Evolutionary conservation across 2,797 vertebrate genomes (phyloP), one percentile per base, ranked within the genome.

Genomic region (Onychomys torridus): DNA sequence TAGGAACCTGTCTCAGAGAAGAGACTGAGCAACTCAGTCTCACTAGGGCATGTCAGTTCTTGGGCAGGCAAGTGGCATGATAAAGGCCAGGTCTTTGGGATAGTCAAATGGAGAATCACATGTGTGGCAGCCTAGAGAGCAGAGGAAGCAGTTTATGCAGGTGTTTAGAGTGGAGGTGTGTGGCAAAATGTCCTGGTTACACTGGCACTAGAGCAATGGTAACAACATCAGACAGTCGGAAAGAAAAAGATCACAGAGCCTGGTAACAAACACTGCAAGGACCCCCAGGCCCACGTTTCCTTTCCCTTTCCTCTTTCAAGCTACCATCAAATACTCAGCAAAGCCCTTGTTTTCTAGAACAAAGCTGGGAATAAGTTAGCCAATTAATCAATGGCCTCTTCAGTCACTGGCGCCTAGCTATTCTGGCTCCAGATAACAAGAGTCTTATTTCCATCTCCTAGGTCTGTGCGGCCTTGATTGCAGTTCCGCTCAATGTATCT

Each of bases 341-440:
- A 57, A 91, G 16, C n/a, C 63, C 67, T 83, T 87, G 49, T 65
- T 86, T 93, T 59, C 81, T 84, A 78, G 95, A 87, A 93, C 69
- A 92, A 92, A 96, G 63, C 79, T 86, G 83, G 46, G 49, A 92
- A 46, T 95, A 94, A 93, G 46, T 61, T 76, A 78, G 89, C 57
- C 13, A 77, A n/a, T 71, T 61, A 83, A 67, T 81, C 76, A 83
- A 67, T 40, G 16, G 73, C 77, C 71, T 77, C 17, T 76, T 57
- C 21, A 57, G 84, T 95, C 55, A 34, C 19, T 1, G 9, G 59
- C 49, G 69, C 59, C 76, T 69, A 79, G 12, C 25, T 93, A 46
- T 71, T 84, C 81, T 75, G 73, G 63, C 67, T 81, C n/a, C 34
- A n/a, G 65, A 87, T 8, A 76, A 93, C 79, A 86, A 90, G 61